A percentile compares a stretch with the other conserved stretches of the same genome.
phyloP scores from a whole-genome alignment of 2,888 invertebrate species.

The Catocala sponsa region DNA sequence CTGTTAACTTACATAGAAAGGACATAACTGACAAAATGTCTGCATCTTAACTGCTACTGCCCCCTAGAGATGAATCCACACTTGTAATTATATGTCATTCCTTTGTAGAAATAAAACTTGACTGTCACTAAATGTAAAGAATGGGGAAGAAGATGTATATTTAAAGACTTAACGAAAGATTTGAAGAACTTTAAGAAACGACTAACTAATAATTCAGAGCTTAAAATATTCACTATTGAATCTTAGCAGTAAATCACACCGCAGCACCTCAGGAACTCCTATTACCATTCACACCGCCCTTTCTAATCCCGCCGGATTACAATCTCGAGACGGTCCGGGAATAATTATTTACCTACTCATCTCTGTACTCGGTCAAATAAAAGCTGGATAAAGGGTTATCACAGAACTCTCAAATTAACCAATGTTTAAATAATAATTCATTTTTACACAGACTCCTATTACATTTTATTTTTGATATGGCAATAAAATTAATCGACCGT shows the following conservation, averaged over 20 bases:
- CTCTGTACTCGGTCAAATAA: conserved; percentile 67
- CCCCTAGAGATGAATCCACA: no score
- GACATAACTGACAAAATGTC: no score
- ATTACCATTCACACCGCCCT: conserved; percentile 87
- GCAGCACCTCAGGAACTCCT: conserved; percentile 82
- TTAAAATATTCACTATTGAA: conserved; percentile 88
- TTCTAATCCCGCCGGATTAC: conserved; percentile 86
- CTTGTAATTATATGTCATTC: conserved; percentile 18
- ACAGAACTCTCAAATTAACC: conserved; percentile 56
- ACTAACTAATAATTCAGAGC: conserved; percentile 76
- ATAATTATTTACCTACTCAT: conserved; percentile 85
- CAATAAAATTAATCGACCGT: conserved; percentile 46
- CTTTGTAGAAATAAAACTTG: background rate
- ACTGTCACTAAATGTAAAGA: conserved; percentile 1
- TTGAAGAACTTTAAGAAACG: conserved; percentile 59
- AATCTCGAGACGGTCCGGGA: conserved; percentile 82
- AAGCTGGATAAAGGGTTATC: conserved; percentile 59
- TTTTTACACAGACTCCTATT: conserved; percentile 30
- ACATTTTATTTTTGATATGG: conserved; percentile 34
- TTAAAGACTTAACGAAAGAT: background rate
- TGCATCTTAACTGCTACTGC: no score
- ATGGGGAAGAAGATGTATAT: background rate
- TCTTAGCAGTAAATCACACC: conserved; percentile 87
- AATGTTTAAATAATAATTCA: conserved; percentile 50
- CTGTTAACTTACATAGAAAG: no score